These are phyloP conservation scores for Tamandua tetradactyla DNA, from an alignment of 2,797 vertebrate genomes.

Conservation along the genomic window DNA sequence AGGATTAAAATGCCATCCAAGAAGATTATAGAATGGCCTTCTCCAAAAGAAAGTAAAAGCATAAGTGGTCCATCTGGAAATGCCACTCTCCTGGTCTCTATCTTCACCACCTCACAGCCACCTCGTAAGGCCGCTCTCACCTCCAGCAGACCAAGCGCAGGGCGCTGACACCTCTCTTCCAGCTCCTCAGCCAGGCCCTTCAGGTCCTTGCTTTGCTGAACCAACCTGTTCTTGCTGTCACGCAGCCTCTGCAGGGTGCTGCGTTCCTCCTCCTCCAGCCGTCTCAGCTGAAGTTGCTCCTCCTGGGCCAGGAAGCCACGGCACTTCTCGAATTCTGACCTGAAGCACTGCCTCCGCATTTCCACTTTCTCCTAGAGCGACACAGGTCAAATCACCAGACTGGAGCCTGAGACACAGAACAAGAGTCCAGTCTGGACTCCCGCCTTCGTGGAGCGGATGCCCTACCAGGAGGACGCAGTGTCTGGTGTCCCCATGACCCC, in stretches of 20 bases:
- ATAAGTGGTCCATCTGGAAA: background rate
- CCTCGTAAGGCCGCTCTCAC: slow-evolving; percentile 54
- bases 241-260: slow-evolving; percentile 76
- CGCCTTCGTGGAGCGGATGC: accelerated
- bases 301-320: slow-evolving; percentile 81
- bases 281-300: slow-evolving; percentile 81
- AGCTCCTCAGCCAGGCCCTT: slow-evolving; percentile 79
- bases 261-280: slow-evolving; percentile 82
- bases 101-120: background rate
- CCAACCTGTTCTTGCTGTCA: slow-evolving; percentile 71
- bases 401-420: background rate
- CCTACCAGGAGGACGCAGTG: accelerated
- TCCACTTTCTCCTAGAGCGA: slow-evolving; percentile 81
- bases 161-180: slow-evolving; percentile 71
- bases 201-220: slow-evolving; percentile 72
- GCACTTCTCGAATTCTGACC: slow-evolving; percentile 83
- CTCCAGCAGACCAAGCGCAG: slow-evolving; percentile 77
- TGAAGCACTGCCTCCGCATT: slow-evolving; percentile 77
- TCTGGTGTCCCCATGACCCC: too few relatives aligned
- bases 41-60: background rate
- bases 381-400: accelerated
- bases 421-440: background rate
- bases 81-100: accelerated
- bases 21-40: too few relatives aligned
- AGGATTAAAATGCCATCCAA: background rate